phyloP scores from a whole-genome alignment of 2,888 invertebrate species.

The Clitarchus hookeri region DNA sequence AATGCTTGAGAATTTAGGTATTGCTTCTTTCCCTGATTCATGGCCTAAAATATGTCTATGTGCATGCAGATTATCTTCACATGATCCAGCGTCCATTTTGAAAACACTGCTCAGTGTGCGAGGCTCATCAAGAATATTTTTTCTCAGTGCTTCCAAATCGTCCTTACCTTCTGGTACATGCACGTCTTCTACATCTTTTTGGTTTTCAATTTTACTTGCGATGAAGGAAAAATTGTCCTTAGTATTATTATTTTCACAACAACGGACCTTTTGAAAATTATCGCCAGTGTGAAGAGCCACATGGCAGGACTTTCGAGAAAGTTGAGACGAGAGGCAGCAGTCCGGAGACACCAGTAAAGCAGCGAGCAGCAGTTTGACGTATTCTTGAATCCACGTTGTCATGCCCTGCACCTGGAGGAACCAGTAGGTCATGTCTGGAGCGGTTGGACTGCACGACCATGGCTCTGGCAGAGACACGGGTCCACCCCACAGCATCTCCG shows the following conservation, averaged over 20 bases:
- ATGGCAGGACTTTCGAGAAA: background rate
- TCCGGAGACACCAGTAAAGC: background rate
- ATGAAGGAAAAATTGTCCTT: background rate
- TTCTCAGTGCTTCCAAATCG: background rate
- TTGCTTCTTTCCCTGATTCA: background rate
- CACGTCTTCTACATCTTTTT: background rate
- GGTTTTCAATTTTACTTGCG: background rate
- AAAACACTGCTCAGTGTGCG: background rate
- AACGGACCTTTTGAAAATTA: background rate
- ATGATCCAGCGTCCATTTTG: background rate
- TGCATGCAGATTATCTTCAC: background rate
- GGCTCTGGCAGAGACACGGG: background rate
- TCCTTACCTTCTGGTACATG: background rate
- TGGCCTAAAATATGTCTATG: background rate
- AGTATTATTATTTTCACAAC: background rate
- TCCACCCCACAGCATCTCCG: background rate
- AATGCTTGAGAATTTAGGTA: background rate
- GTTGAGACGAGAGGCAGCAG: background rate
- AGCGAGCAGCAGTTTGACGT: background rate
- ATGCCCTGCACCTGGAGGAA: background rate
- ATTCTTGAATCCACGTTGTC: background rate
- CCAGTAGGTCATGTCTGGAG: background rate
- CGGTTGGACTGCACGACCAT: background rate
- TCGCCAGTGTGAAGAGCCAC: background rate
- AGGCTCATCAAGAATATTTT: background rate